Percentiles rank a stretch among this genome's conserved stretches.
phyloP scores from a whole-genome alignment of 1,140 invertebrate species.

The Polypedilum vanderplanki region DNA sequence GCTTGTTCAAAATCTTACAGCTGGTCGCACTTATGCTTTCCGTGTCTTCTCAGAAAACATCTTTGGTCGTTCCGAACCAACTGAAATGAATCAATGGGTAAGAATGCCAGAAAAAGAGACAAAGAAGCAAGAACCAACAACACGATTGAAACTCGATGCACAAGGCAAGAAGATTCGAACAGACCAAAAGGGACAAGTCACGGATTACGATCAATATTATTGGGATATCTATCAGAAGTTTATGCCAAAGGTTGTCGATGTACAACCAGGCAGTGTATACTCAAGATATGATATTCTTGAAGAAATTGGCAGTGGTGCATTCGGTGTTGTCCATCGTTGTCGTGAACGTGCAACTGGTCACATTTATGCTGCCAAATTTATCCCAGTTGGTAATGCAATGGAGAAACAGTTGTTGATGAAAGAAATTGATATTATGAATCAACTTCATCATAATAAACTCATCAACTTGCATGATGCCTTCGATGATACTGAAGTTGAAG shows the following conservation, averaged over 20 bases:
- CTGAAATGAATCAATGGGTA: slow-evolving; percentile 71
- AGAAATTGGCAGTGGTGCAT: slow-evolving; percentile 98
- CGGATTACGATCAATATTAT: slow-evolving; percentile 96
- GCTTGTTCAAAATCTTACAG: slow-evolving; percentile 74
- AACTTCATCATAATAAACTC: slow-evolving; percentile 93
- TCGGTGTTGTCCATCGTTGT: slow-evolving; percentile 97
- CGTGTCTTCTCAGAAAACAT: slow-evolving; percentile 94
- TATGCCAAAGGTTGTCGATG: slow-evolving; percentile 92
- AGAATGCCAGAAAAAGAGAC: slow-evolving; percentile 65
- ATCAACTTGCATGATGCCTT: slow-evolving; percentile 98
- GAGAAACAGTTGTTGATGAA: slow-evolving; percentile 96
- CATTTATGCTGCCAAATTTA: slow-evolving; percentile 98
- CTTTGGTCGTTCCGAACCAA: slow-evolving; percentile 89
- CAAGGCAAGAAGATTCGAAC: slow-evolving; percentile 88
- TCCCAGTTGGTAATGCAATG: slow-evolving; percentile 88
- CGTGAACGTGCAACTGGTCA: slow-evolving; percentile 92
- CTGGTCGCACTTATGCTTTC: slow-evolving; percentile 95
- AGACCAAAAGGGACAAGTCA: slow-evolving; percentile 75
- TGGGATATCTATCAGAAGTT: slow-evolving; percentile 97
- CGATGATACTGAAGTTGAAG: slow-evolving; percentile 78
- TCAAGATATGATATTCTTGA: slow-evolving; percentile 98
- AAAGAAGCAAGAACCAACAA: slow-evolving; percentile 70
- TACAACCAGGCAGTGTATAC: slow-evolving; percentile 90
- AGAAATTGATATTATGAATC: slow-evolving; percentile 99
- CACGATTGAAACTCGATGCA: slow-evolving; percentile 79